phyloP scores from a whole-genome alignment of 2,888 invertebrate species.

The Acronicta aceris region DNA sequence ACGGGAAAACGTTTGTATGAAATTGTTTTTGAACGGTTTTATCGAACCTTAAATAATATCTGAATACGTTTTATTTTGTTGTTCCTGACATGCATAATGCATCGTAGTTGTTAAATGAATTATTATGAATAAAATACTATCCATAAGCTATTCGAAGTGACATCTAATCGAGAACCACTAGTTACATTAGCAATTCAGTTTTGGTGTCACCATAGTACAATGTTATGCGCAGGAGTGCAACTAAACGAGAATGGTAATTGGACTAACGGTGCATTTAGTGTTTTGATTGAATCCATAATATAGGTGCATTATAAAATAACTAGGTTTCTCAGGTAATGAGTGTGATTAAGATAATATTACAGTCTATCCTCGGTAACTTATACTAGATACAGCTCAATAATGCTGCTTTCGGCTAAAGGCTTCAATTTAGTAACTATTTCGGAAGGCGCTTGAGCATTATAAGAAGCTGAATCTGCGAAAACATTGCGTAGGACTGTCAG shows the following conservation, averaged over 20 bases:
- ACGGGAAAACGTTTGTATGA: too few species aligned
- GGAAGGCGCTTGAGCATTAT: too few species aligned
- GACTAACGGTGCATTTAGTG: constrained; percentile 72
- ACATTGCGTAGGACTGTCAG: background rate
- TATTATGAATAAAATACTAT: too few species aligned
- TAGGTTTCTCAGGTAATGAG: background rate
- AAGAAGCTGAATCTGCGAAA: too few species aligned
- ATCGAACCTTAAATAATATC: too few species aligned
- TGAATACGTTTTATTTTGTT: too few species aligned
- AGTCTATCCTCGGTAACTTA: background rate
- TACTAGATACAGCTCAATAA: background rate
- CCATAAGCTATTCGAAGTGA: constrained; percentile 19
- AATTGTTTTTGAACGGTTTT: too few species aligned
- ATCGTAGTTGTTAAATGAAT: too few species aligned
- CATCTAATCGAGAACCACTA: constrained; percentile 46
- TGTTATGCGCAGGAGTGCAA: constrained; percentile 64
- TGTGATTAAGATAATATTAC: background rate
- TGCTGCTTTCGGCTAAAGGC: too few species aligned
- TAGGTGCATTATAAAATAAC: constrained; percentile 17
- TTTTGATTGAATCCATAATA: constrained; percentile 49
- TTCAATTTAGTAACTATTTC: too few species aligned
- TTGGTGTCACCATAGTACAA: constrained; percentile 70
- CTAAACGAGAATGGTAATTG: constrained; percentile 77
- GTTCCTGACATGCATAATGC: too few species aligned
- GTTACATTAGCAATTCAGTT: constrained; percentile 62